Percentiles rank a stretch among this genome's conserved stretches.
Conservation (phyloP, 2,797 vertebrate species). For the Gymnodraco acuticeps region DNA sequence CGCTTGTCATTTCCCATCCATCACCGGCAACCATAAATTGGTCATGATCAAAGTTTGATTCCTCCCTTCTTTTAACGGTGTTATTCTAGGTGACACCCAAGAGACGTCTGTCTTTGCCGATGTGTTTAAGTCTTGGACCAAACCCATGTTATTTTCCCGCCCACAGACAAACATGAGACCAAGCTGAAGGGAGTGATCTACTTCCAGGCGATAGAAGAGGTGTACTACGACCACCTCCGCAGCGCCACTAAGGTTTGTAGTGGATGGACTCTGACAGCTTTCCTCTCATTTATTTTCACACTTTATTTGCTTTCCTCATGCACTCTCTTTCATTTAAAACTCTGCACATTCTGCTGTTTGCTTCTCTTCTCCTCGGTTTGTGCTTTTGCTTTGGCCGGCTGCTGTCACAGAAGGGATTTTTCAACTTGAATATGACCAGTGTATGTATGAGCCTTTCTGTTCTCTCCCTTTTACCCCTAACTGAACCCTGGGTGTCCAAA, state of each 20-base stretch:
- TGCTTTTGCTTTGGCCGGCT: conserved; percentile 58
- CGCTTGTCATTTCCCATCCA: conserved; percentile 77
- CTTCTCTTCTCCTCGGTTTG: conserved; percentile 40
- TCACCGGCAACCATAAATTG: conserved; percentile 63
- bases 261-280: not conserved
- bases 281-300: not conserved
- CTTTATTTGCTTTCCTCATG: conserved; percentile 10
- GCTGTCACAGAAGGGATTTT: conserved; percentile 82
- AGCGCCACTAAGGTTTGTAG: conserved; percentile 93
- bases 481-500: conserved; percentile 19
- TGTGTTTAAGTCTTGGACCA: conserved; percentile 21
- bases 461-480: not conserved
- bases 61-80: conserved; percentile 4
- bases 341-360: conserved; percentile 40
- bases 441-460: conserved; percentile 75
- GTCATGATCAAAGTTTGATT: conserved; percentile 67
- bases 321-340: conserved; percentile 45
- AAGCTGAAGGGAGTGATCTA: conserved; percentile 98
- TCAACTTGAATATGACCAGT: conserved; percentile 83
- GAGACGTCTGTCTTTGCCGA: not conserved
- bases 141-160: not conserved
- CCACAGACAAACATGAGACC: conserved; percentile 93
- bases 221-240: conserved; percentile 97
- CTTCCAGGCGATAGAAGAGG: conserved; percentile 98
- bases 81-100: conserved; percentile 25